Evolutionary conservation across 2,888 invertebrate species (phyloP).

Genomic region (Drosophila pseudotalamancana): DNA sequence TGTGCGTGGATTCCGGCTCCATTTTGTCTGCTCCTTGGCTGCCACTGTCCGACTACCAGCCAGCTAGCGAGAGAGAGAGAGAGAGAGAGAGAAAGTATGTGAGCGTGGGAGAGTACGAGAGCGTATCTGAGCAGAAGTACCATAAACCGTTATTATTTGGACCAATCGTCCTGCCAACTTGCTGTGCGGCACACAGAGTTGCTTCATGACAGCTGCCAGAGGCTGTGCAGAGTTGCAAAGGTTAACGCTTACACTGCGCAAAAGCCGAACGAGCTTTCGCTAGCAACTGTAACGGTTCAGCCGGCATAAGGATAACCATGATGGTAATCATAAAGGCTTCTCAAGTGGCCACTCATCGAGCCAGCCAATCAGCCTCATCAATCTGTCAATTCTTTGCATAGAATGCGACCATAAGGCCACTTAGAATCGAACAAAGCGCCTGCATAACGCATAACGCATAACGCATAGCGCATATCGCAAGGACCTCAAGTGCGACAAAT

Average conservation of each 20-base stretch:
- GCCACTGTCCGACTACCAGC: constrained; percentile 19
- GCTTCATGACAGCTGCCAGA: constrained; percentile 51
- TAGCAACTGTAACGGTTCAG: constrained; percentile 31
- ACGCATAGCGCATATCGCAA: too few relatives aligned
- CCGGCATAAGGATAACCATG: constrained; percentile 53
- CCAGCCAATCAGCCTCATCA: constrained; percentile 62
- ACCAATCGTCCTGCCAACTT: constrained; percentile 59
- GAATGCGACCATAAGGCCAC: constrained; percentile 61
- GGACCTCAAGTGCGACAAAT: constrained; percentile 40
- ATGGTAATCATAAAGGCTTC: constrained; percentile 57
- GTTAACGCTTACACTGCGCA: constrained; percentile 39
- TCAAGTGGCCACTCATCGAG: constrained; percentile 53
- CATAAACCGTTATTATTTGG: constrained; percentile 72
- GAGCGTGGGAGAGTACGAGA: constrained; percentile 12
- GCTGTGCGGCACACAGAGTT: constrained; percentile 51
- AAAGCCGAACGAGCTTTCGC: constrained; percentile 42
- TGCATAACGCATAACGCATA: constrained; percentile 55
- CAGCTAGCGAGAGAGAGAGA: constrained; percentile 29
- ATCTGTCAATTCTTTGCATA: constrained; percentile 66
- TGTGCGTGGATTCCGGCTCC: constrained; percentile 76
- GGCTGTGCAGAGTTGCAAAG: constrained; percentile 55
- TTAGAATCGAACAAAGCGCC: constrained; percentile 61
- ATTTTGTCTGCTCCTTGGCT: constrained; percentile 52
- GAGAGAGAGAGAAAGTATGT: background rate
- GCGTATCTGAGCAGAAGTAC: constrained; percentile 26